Conservation (phyloP, 2,113 vertebrate genomes). For the Bos indicus region DNA sequence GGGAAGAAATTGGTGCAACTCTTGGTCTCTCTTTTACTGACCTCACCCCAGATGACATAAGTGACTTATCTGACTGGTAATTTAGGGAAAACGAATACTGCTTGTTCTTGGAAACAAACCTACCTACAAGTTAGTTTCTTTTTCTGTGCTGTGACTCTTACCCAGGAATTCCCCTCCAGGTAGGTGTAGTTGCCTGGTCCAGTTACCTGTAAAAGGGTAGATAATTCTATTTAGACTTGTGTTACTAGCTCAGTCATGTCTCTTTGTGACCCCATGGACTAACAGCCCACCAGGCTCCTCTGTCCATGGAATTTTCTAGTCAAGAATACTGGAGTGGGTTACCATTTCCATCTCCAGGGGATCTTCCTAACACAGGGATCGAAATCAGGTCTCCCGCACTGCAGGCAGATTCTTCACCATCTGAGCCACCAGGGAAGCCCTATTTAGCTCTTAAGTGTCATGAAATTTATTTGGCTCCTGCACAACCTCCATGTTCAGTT, state of each 20-base stretch:
- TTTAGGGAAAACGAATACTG: neutral
- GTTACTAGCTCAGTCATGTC: neutral
- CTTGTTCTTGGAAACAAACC: neutral
- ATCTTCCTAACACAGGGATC: neutral
- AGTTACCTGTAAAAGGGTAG: neutral
- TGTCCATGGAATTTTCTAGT: neutral
- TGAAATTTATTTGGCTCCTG: neutral
- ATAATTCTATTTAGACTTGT: neutral
- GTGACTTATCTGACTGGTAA: neutral
- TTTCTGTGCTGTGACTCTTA: neutral
- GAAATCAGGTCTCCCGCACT: neutral
- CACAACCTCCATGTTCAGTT: neutral
- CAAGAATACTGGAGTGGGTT: neutral
- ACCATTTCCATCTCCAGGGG: neutral
- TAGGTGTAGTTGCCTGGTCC: too few relatives aligned
- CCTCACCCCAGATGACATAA: neutral
- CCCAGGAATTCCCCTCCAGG: neutral
- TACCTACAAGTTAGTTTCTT: neutral
- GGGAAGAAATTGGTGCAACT: rapidly evolving
- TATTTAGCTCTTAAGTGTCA: neutral
- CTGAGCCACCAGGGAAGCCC: neutral
- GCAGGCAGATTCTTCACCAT: neutral
- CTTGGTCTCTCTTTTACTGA: neutral
- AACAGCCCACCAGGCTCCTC: neutral
- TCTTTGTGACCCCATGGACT: neutral